These are phyloP conservation scores for Drosophila guanche DNA, from an alignment of 1,140 invertebrate species.

Conservation along the genomic window DNA sequence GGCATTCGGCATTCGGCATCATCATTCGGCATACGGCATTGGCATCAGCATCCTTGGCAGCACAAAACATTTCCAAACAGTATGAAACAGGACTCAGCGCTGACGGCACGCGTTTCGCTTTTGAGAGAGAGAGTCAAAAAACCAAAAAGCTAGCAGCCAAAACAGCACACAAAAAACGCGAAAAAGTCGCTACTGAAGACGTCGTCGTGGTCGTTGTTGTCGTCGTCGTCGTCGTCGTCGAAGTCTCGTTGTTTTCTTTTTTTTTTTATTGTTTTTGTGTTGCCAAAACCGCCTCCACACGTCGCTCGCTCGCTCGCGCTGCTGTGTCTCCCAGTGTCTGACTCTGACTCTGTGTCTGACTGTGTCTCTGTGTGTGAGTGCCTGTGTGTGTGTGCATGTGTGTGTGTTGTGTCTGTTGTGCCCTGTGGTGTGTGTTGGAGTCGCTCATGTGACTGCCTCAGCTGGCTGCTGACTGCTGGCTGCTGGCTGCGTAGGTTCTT, in stretches of 20 bases:
- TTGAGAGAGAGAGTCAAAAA: constrained; percentile 45
- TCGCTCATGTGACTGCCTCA: constrained; percentile 60
- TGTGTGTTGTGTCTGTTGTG: constrained; percentile 36
- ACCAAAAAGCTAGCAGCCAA: constrained; percentile 45
- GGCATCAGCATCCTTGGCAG: constrained; percentile 36
- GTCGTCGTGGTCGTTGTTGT: constrained; percentile 22
- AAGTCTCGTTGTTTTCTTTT: constrained; percentile 21
- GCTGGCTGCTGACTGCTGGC: constrained; percentile 31
- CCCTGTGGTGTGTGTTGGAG: constrained; percentile 17
- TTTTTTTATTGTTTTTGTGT: constrained; percentile 32
- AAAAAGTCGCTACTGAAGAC: constrained; percentile 27
- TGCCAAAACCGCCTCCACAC: constrained; percentile 29
- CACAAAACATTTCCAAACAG: constrained; percentile 29
- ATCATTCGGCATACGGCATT: constrained; percentile 2
- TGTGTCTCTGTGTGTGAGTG: constrained; percentile 21
- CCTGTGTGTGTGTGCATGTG: constrained; percentile 1
- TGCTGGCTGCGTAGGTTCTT: constrained; percentile 33
- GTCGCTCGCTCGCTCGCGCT: constrained; percentile 5
- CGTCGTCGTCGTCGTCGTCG: constrained; percentile 29
- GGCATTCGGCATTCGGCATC: constrained; percentile 1
- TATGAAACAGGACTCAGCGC: constrained; percentile 80
- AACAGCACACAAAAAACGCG: constrained; percentile 42
- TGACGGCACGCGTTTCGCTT: constrained; percentile 76
- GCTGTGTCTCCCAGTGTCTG: constrained; percentile 20
- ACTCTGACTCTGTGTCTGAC: constrained; percentile 14